Conservation (phyloP, 2,113 vertebrate species). For the Albula glossodonta region DNA sequence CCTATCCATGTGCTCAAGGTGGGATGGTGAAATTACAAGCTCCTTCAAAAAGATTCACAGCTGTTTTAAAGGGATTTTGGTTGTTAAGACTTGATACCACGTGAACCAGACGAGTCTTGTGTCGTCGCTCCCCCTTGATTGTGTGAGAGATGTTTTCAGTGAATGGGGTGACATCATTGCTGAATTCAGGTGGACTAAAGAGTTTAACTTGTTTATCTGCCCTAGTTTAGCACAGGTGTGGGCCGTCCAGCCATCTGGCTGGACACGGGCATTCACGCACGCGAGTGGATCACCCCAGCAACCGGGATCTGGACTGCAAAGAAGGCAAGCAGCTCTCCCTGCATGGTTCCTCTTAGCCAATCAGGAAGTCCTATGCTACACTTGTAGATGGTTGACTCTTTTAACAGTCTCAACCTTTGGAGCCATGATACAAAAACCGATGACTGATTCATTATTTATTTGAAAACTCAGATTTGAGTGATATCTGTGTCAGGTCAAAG, state of each 20-base stretch:
- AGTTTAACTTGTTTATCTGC: background rate
- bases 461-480: too few relatives aligned
- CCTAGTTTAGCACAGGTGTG: slow-evolving; percentile 82
- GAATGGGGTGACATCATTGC: background rate
- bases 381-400: too few relatives aligned
- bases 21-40: background rate
- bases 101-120: too few relatives aligned
- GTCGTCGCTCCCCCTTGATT: background rate
- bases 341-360: too few relatives aligned
- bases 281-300: slow-evolving; percentile 91
- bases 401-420: too few relatives aligned
- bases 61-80: too few relatives aligned
- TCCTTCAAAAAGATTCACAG: background rate
- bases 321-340: slow-evolving; percentile 61
- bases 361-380: too few relatives aligned
- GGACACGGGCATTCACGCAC: slow-evolving; percentile 86
- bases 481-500: too few relatives aligned
- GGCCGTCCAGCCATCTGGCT: slow-evolving; percentile 80
- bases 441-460: too few relatives aligned
- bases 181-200: background rate
- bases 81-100: too few relatives aligned
- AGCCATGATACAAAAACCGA: too few relatives aligned
- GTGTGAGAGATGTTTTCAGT: background rate
- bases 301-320: slow-evolving; percentile 83
- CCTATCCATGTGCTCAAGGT: slow-evolving; percentile 87